phyloP scores from a whole-genome alignment of 2,888 invertebrate genomes.

The Perdita meconis region DNA sequence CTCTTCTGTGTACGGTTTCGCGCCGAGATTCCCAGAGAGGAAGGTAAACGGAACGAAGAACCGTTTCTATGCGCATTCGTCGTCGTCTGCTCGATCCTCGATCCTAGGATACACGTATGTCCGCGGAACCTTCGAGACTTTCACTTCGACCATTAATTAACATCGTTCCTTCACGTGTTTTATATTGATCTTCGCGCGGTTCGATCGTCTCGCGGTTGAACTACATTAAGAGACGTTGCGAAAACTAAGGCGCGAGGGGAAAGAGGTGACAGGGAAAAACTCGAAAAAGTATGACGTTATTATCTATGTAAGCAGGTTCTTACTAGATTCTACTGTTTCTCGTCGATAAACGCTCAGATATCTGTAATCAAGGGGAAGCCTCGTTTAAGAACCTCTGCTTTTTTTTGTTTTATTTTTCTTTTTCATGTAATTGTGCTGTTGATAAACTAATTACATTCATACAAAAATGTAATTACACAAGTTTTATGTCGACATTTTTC shows the following conservation, averaged over 20 bases:
- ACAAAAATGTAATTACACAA: no score
- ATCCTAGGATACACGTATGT: constrained; percentile 22
- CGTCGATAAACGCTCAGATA: constrained; percentile 7
- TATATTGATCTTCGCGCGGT: constrained; percentile 4
- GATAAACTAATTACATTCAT: no score
- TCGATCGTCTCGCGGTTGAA: constrained; percentile 16
- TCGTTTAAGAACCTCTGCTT: no score
- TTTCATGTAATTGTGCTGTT: no score
- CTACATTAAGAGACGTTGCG: background rate
- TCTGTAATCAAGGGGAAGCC: constrained; percentile 1
- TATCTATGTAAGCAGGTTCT: constrained; percentile 11
- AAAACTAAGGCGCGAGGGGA: background rate
- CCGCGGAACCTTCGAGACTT: constrained; percentile 29
- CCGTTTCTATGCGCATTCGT: constrained; percentile 51
- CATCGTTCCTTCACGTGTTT: constrained; percentile 11
- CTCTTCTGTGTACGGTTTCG: constrained; percentile 2
- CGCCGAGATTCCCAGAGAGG: constrained; percentile 33
- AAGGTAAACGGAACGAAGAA: constrained; percentile 47
- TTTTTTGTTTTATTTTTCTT: no score
- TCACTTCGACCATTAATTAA: constrained; percentile 45
- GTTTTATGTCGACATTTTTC: no score
- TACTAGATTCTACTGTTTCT: background rate
- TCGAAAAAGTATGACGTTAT: background rate
- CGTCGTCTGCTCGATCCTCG: constrained; percentile 37
- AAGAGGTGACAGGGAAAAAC: no score